These are phyloP conservation scores for Yponomeuta evonymella DNA, from an alignment of 2,888 invertebrate species.

Conservation along the genomic window DNA sequence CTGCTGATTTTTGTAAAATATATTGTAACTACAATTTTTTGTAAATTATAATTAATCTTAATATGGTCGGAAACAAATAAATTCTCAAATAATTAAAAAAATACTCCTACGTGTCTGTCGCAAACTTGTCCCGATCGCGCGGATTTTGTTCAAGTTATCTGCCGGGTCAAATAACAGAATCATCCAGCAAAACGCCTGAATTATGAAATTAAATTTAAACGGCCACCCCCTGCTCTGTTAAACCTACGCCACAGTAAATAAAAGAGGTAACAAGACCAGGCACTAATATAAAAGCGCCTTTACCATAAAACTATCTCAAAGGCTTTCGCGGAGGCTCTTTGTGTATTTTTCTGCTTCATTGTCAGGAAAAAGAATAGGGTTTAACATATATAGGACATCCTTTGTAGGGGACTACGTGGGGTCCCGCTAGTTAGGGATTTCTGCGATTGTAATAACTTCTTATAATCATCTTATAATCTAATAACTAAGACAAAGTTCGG, in stretches of 20 bases:
- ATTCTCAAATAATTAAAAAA: too few relatives aligned
- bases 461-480: too few relatives aligned
- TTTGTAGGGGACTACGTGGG: constrained; percentile 4
- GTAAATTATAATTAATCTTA: too few relatives aligned
- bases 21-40: too few relatives aligned
- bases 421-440: not conserved
- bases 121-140: too few relatives aligned
- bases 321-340: constrained; percentile 7
- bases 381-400: constrained; percentile 9
- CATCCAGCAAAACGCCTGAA: not conserved
- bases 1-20: too few relatives aligned
- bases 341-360: constrained; percentile 15
- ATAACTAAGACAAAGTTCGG: too few relatives aligned
- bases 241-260: not conserved
- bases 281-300: constrained; percentile 1
- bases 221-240: not conserved
- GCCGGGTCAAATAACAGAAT: too few relatives aligned
- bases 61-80: too few relatives aligned
- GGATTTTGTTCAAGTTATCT: too few relatives aligned
- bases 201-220: not conserved
- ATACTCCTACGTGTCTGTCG: too few relatives aligned
- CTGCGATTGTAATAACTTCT: too few relatives aligned
- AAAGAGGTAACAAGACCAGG: not conserved
- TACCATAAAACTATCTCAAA: constrained; percentile 14
- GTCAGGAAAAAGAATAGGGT: constrained; percentile 13